Evolutionary conservation across 2,888 invertebrate species (phyloP).

Genomic region (Gonocerus acuteangulatus): DNA sequence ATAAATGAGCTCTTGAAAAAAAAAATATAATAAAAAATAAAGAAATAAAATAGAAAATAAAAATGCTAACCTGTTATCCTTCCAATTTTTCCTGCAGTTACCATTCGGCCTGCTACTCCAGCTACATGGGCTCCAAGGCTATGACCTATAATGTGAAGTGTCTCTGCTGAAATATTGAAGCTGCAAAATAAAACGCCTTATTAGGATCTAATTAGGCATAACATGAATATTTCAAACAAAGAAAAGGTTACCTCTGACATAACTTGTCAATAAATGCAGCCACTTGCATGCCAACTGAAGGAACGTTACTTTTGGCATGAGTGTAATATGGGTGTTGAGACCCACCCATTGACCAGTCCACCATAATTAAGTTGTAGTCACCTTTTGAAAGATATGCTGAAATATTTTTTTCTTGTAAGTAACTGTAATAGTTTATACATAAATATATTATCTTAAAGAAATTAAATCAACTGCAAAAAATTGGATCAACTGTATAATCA

Average conservation of each 20-base stretch:
- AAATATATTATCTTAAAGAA: too few relatives aligned
- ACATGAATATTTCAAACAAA: too few relatives aligned
- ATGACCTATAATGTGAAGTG: conserved; percentile 26
- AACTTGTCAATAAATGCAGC: conserved; percentile 22
- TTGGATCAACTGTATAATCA: too few relatives aligned
- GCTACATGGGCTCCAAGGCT: conserved; percentile 31
- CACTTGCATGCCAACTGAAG: conserved; percentile 2
- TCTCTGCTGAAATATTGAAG: neutral
- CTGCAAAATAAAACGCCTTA: neutral
- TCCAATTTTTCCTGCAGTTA: neutral
- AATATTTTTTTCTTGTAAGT: neutral
- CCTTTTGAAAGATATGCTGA: neutral
- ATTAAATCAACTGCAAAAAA: too few relatives aligned
- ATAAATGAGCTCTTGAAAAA: too few relatives aligned
- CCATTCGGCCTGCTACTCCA: conserved; percentile 16
- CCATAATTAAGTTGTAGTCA: conserved; percentile 26
- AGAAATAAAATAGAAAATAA: too few relatives aligned
- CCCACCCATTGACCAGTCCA: conserved; percentile 24
- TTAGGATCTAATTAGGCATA: too few relatives aligned
- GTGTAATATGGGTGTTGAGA: neutral
- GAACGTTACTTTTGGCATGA: conserved; percentile 5
- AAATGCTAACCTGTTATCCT: conserved; percentile 28
- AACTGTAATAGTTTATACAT: neutral
- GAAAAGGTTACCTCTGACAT: too few relatives aligned
- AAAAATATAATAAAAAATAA: too few relatives aligned